Conservation (phyloP, 2,888 invertebrate genomes). For the Argyresthia albistria region DNA sequence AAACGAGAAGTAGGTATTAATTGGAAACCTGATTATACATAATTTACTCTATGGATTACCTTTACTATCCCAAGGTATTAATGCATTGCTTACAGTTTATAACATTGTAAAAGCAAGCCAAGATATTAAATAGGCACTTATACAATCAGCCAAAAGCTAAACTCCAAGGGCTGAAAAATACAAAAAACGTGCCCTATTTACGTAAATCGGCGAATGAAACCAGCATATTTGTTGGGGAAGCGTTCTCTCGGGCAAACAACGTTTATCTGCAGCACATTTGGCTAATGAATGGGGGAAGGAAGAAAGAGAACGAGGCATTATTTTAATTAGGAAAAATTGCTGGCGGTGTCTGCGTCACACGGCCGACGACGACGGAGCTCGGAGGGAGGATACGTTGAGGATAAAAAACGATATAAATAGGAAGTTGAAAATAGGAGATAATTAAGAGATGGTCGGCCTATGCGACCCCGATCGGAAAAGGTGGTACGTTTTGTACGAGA, state of each 20-base stretch:
- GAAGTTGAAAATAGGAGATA: no score
- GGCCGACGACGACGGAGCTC: background rate
- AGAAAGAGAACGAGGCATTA: slow-evolving; percentile 59
- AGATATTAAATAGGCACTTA: no score
- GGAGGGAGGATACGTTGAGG: background rate
- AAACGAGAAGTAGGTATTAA: no score
- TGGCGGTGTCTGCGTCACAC: slow-evolving; percentile 1
- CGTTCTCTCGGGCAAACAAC: slow-evolving; percentile 50
- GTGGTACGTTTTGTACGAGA: no score
- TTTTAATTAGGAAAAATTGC: slow-evolving; percentile 65
- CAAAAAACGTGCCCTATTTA: slow-evolving; percentile 39
- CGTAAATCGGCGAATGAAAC: slow-evolving; percentile 39
- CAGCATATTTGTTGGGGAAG: slow-evolving; percentile 50
- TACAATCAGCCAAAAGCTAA: no score
- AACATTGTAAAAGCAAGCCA: no score
- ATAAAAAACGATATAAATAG: background rate
- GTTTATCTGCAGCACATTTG: slow-evolving; percentile 66
- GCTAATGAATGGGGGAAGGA: slow-evolving; percentile 59
- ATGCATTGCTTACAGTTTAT: no score
- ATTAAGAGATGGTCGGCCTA: no score
- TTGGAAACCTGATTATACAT: no score
- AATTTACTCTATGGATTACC: no score
- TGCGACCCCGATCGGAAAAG: no score
- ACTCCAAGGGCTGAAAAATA: background rate
- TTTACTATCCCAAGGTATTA: no score